A percentile compares a stretch with the other conserved stretches of the same genome.
phyloP scores from a whole-genome alignment of 2,113 vertebrate genomes.

The Jaculus jaculus region DNA sequence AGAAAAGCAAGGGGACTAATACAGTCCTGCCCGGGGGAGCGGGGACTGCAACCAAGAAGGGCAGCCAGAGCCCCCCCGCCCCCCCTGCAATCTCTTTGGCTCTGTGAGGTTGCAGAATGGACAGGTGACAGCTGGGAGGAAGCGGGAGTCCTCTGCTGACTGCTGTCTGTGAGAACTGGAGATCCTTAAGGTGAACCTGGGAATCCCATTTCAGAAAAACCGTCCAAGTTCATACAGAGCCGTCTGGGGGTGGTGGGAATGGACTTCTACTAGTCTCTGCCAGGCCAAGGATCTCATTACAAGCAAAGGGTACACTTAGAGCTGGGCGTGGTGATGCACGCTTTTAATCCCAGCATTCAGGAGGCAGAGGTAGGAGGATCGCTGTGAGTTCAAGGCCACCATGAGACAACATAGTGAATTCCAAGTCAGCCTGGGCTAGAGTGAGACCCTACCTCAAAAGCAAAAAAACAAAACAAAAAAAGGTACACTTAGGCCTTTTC shows the following conservation, averaged over 20 bases:
- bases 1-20: neutral
- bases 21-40: neutral
- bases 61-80: neutral
- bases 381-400: too few relatives aligned
- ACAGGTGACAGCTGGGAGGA: neutral
- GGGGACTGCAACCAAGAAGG: neutral
- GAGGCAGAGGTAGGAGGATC: too few relatives aligned
- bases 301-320: neutral
- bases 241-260: neutral
- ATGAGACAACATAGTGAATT: too few relatives aligned
- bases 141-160: neutral
- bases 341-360: too few relatives aligned
- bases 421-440: too few relatives aligned
- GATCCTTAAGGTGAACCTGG: neutral
- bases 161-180: neutral
- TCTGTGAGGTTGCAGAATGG: neutral
- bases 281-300: neutral
- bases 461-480: too few relatives aligned
- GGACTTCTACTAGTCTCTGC: neutral
- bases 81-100: neutral
- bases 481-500: neutral
- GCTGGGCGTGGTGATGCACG: too few relatives aligned
- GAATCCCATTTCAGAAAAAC: neutral
- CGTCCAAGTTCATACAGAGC: neutral
- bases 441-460: too few relatives aligned